These are phyloP conservation scores for Myiopsitta monachus DNA, from an alignment of 2,113 vertebrate species.

Conservation along the genomic window DNA sequence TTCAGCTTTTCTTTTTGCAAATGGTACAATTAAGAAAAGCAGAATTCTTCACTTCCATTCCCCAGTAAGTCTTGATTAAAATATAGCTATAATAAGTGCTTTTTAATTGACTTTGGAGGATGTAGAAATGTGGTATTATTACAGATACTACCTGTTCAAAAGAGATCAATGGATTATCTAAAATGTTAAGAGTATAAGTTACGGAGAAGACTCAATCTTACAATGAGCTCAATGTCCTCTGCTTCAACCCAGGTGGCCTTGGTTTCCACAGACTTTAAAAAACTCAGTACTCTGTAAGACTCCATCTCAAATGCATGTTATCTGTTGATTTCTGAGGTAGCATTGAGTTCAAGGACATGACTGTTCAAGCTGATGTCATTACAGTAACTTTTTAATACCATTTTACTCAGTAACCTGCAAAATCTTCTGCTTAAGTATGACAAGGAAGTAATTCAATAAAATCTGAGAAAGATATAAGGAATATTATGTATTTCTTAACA, in stretches of 20 bases:
- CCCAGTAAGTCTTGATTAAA: slow-evolving; percentile 30
- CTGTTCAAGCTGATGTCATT: background rate
- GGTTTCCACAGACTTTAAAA: background rate
- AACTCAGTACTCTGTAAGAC: background rate
- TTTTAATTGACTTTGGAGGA: slow-evolving; percentile 36
- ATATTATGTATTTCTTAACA: background rate
- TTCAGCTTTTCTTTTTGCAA: slow-evolving; percentile 27
- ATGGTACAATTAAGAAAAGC: slow-evolving; percentile 14
- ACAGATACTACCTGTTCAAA: background rate
- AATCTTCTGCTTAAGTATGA: background rate
- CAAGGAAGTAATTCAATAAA: background rate
- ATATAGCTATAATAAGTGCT: background rate
- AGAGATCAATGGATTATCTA: slow-evolving; percentile 36
- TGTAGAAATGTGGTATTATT: background rate
- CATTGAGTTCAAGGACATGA: background rate
- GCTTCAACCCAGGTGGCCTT: background rate
- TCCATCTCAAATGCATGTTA: background rate
- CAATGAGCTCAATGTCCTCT: background rate
- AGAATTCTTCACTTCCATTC: background rate
- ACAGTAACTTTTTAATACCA: background rate
- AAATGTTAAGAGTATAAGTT: slow-evolving; percentile 35
- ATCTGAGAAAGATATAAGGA: background rate
- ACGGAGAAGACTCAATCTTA: background rate
- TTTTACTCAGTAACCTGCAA: background rate
- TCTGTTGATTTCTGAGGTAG: background rate